These are phyloP conservation scores for Trigoniulus corallinus DNA, from an alignment of 1,140 invertebrate genomes.

Conservation along the genomic window DNA sequence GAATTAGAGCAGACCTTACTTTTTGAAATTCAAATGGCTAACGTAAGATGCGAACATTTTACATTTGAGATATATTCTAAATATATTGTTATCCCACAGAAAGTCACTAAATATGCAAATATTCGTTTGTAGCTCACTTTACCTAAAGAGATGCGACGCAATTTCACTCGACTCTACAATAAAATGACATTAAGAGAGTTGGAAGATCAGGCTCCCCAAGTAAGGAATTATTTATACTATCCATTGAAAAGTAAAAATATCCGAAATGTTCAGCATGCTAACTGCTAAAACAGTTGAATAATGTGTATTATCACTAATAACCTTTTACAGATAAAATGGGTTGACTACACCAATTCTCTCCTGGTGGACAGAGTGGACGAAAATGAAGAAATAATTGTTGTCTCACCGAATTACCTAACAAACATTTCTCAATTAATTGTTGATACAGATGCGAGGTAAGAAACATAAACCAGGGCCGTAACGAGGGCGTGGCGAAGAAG, in stretches of 20 bases:
- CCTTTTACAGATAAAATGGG: slow-evolving; percentile 25
- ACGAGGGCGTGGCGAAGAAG: no score
- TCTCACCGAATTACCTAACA: slow-evolving; percentile 24
- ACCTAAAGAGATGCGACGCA: slow-evolving; percentile 74
- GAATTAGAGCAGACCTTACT: no score
- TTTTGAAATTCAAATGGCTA: no score
- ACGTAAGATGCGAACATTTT: no score
- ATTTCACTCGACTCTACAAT: slow-evolving; percentile 46
- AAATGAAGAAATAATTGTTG: slow-evolving; percentile 24
- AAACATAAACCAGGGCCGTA: no score
- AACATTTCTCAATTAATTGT: slow-evolving; percentile 19
- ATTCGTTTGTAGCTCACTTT: slow-evolving; percentile 65
- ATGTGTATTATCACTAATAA: slow-evolving; percentile 9
- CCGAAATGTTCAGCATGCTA: no score
- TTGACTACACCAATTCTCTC: slow-evolving; percentile 15
- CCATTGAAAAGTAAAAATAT: no score
- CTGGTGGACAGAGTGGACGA: slow-evolving; percentile 11
- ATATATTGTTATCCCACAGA: no score
- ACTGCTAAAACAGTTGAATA: no score
- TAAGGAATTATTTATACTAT: background rate
- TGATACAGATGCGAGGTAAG: slow-evolving; percentile 13
- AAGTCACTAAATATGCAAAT: no score
- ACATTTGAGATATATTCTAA: no score
- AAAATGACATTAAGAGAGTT: slow-evolving; percentile 8
- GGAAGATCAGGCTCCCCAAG: slow-evolving; percentile 6